Percentiles rank a stretch among this genome's conserved stretches.
Evolutionary conservation across 2,113 vertebrate genomes (phyloP).

Genomic region (Corythaeola cristata): DNA sequence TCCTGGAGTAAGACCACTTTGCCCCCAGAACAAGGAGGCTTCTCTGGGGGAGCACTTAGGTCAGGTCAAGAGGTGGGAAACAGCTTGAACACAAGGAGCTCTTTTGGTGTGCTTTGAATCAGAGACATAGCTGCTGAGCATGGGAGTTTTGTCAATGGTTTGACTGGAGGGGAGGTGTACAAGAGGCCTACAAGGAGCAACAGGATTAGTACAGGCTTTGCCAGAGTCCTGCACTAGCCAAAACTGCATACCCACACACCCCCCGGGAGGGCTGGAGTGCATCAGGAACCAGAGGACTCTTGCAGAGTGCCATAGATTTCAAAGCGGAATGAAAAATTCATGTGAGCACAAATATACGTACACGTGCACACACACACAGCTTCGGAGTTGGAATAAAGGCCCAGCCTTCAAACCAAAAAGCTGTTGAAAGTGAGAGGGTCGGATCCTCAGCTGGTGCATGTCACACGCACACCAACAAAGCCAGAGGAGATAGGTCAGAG

Average conservation of each 20-base stretch:
- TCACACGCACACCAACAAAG: neutral
- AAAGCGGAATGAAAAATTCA: neutral
- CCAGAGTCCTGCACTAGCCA: neutral
- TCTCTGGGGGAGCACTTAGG: neutral
- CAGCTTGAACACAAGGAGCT: neutral
- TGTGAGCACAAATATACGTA: neutral
- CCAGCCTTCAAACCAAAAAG: constrained; percentile 18
- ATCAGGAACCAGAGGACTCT: neutral
- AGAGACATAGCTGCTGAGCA: neutral
- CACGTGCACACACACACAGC: neutral
- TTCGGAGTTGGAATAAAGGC: neutral
- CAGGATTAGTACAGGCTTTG: neutral
- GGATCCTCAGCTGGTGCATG: neutral
- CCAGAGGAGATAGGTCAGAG: neutral
- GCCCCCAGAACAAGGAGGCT: neutral
- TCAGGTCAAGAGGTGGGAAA: neutral
- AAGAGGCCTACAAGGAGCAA: neutral
- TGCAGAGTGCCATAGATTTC: neutral
- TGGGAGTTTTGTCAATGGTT: neutral
- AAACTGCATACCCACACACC: neutral
- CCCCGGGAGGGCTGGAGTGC: neutral
- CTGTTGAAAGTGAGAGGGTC: neutral
- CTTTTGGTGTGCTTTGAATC: neutral
- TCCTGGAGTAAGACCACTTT: neutral
- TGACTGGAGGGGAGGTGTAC: neutral